Base-by-base conservation (phyloP, 2,888 invertebrate genomes). In the Ormyrus thymus region DNA sequence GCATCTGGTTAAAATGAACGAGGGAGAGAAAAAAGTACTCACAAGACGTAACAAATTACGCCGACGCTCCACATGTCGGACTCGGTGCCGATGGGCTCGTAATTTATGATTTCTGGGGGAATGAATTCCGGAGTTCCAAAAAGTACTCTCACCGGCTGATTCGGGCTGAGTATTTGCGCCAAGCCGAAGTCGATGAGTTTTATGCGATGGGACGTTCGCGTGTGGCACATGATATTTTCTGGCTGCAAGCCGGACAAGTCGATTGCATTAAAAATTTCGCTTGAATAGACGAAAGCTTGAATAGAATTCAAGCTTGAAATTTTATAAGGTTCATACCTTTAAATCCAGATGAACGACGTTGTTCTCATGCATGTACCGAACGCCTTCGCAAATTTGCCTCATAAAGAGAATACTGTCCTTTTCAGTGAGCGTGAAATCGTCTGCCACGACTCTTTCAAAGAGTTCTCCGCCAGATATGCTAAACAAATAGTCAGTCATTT, bases 51-150 rank as follows among this genome's bases (percentile, higher is more conserved):
- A 87, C 96, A 96, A 82, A 98, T 96, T 74, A 98, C 97, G 15
- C 98, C 98, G 59, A 98, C 93, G 85, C 97, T 96, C 98, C 98
- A 98, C 97, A 98, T 97, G 88, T 98, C 98, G 3, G 96, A 95
- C 76, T 95, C 93, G 8, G 94, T 93, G 66, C 95, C 94, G 65
- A 98, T 95, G 0, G 95, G 95, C 86, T 98, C 97, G 89, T 96
- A 98, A 90, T 95, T 96, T 81, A 98, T 95, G 64, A 97, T 95
- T 92, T 97, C 98, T 0, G 98, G 97, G 0, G 97, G 95, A 83
- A 97, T 95, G 87, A 98, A 98, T 89, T 98, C 97, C 0, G 96
- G 96, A 0, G 98, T 98, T 0, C 98, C 98, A 84, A 96, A 97
- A 7, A 97, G 91, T 1, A 95, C 95, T 75, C 95, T 91, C 10